Evolutionary conservation across 2,113 vertebrate species (phyloP), one percentile per base, ranked within the genome.

Genomic region (Gracilinanus agilis): DNA sequence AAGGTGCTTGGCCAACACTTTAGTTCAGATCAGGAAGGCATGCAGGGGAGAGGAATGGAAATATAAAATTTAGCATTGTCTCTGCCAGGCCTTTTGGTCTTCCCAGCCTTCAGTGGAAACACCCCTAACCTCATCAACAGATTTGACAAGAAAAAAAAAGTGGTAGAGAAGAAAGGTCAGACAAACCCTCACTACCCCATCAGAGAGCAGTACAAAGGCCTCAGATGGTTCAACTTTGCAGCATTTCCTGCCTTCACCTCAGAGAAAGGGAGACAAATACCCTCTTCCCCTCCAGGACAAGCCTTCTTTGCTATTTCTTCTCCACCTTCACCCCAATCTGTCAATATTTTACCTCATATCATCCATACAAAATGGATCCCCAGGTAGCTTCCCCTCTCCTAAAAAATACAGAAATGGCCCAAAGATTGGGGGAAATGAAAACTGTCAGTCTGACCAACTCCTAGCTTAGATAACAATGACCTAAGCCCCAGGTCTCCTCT

Each of bases 181-280:
- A 40, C 34, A 9, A 44, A 67, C 13, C 44, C 0, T 40, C 90
- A 88, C 90, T 58, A 91, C 93, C 44, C 95, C 67, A 40, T 83
- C n/a, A 2, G n/a, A 23, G n/a, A 23, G 67, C 67, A 92, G 89
- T 94, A 96, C 96, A 98, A 96, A 97, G 94, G 90, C 90, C 92
- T 92, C 93, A 34, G 29, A 90, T 23, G 91, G 96, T 89, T 96
- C 95, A 91, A 94, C 93, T 96, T 94, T 61, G 95, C 95, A 95
- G 93, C 24, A 34, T 92, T 97, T 96, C 94, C 94, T 93, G 93
- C 29, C 90, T 7, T 54, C 91, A 93, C 93, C 90, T 83, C 83
- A 54, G 24, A 49, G 91, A 49, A 40, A 83, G 67, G 58, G 67
- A 21, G 67, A 83, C 6, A 40, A 2, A 6, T 21, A 40, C 34